Base-by-base conservation (phyloP, 2,888 invertebrate genomes). In the Leptogaster cylindrica region DNA sequence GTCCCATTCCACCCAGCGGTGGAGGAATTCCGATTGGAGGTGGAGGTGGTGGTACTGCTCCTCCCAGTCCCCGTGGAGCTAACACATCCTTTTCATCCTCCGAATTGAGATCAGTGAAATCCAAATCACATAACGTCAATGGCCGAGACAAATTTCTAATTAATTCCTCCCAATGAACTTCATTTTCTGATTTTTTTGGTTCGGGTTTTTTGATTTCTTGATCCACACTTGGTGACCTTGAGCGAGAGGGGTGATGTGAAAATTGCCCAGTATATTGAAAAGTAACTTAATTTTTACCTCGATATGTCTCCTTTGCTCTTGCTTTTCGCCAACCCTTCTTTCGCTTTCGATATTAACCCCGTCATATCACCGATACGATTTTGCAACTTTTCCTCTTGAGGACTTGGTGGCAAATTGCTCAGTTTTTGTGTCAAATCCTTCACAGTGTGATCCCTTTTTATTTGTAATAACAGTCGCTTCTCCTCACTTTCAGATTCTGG, bases 91-190 rank as follows among this genome's bases (percentile, higher is more conserved):
- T 87, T 77, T 97, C 97, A 72, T 97, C 96, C 65, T 93, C 93
- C 31, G 88, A 88, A 58, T 87, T 88, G 64, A 99, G 84, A 81
- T 98, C 97, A 8, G 95, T 95, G 81, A 99, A 99, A 81, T 99
- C 98, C 76, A 98, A 85, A 81, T 98, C 97, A 79, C 97, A 95
- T 51, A 95, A 85, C 71, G 92, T 88, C 77, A 93, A 83, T 70
- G 91, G 89, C 71, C 93, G 83, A 69, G 88, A 85, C 73, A 92
- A 83, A 71, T 88, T 89, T 36, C 89, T 88, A 58, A 91, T 89
- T 70, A 97, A 81, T 76, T 94, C 93, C 76, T 97, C 97, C 97
- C 98, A 98, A 76, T 96, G 93, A 2, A 97, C 81, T 76, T 97
- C 97, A 76, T 93, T 94, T 81, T 96, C 96, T 0, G 94, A 91